These are phyloP conservation scores for Cosmia pyralina DNA, from an alignment of 2,888 invertebrate species.

Conservation along the genomic window DNA sequence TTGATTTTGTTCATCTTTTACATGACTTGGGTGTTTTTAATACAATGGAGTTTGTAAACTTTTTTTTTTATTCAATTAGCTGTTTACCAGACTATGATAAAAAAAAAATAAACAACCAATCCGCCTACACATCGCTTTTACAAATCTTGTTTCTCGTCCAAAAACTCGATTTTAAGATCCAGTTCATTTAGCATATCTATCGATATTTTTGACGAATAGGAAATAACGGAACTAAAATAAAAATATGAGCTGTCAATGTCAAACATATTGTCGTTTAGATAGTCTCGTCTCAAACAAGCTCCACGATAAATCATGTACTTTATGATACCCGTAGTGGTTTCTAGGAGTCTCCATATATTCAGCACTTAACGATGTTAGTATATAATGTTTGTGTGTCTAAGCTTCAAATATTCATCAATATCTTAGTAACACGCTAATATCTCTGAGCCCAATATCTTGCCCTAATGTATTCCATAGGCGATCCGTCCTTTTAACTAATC, in stretches of 20 bases:
- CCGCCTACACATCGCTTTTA: not conserved
- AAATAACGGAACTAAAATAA: not conserved
- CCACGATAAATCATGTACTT: slow-evolving; percentile 19
- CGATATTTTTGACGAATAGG: not conserved
- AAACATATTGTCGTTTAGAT: not conserved
- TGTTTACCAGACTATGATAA: slow-evolving; percentile 8
- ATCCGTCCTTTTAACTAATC: slow-evolving; percentile 62
- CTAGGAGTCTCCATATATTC: slow-evolving; percentile 6
- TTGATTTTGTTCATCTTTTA: slow-evolving; percentile 48
- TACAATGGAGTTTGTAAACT: slow-evolving; percentile 14
- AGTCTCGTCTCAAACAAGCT: not conserved
- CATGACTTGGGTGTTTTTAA: slow-evolving; percentile 12
- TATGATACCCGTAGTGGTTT: not conserved
- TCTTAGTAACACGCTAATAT: slow-evolving; percentile 18
- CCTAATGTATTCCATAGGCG: slow-evolving; percentile 54
- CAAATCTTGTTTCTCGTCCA: not conserved
- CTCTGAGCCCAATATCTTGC: slow-evolving; percentile 10
- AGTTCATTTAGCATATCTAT: not conserved
- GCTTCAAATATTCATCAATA: slow-evolving; percentile 47
- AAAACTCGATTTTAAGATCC: not conserved
- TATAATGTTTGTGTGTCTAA: slow-evolving; percentile 17
- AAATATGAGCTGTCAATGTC: not conserved
- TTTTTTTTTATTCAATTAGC: slow-evolving; percentile 30
- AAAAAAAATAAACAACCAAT: not conserved
- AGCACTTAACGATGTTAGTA: slow-evolving; percentile 27